A percentile compares a stretch with the other conserved stretches of the same genome.
phyloP scores from a whole-genome alignment of 2,888 invertebrate species.

The Drosophila quasianomalipes region DNA sequence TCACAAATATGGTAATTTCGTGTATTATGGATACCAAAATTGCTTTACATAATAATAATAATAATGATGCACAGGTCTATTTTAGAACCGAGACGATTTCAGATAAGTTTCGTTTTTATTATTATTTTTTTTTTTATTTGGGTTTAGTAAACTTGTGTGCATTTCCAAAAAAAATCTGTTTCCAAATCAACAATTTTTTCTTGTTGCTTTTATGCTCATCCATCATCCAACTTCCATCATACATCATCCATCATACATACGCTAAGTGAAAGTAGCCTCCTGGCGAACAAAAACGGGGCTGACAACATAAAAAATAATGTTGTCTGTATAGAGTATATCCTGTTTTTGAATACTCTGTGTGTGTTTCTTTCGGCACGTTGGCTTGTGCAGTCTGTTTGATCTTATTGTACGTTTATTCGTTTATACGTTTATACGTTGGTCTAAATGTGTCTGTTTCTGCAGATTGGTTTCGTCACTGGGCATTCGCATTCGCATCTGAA shows the following conservation, averaged over 20 bases:
- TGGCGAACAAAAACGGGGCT: not conserved
- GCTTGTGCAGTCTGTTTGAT: constrained; percentile 16
- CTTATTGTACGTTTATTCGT: not conserved
- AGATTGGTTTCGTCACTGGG: constrained; percentile 17
- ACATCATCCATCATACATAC: not conserved
- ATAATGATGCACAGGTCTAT: not conserved
- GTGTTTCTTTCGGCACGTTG: not conserved
- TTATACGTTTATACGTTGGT: not conserved
- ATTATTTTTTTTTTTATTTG: not conserved
- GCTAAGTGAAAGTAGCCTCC: not conserved
- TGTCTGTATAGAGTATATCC: too few species aligned
- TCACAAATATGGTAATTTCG: constrained; percentile 47
- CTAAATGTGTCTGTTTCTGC: constrained; percentile 2
- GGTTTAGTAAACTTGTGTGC: not conserved
- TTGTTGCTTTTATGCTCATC: not conserved
- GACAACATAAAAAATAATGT: not conserved
- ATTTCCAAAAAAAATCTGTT: constrained; percentile 5
- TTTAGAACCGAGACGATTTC: not conserved
- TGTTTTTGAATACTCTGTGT: constrained; percentile 2
- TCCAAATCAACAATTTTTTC: not conserved
- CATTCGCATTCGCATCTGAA: constrained; percentile 14
- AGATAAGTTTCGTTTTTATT: not conserved
- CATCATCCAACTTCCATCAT: too few species aligned
- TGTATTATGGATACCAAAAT: constrained; percentile 79
- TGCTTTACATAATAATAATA: constrained; percentile 39